Evolutionary conservation across 2,797 vertebrate species (phyloP).

Genomic region (Phoebastria nigripes): DNA sequence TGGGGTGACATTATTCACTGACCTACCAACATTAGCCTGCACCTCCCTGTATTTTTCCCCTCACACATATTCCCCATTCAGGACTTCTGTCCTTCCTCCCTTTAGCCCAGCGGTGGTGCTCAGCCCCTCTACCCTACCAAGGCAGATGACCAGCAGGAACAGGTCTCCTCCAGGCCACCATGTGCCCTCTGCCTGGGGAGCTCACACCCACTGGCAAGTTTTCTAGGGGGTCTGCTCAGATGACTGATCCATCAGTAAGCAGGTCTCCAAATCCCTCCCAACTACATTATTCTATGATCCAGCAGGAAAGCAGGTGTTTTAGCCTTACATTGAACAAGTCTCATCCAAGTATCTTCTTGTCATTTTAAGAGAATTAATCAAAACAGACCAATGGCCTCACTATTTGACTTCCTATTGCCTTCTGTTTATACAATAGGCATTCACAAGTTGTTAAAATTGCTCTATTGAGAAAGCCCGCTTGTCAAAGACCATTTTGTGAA

Average conservation of each 20-base stretch:
- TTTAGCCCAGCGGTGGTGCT: not conserved
- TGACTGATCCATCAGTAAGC: not conserved
- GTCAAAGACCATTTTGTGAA: not conserved
- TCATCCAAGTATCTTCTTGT: not conserved
- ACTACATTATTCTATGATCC: not conserved
- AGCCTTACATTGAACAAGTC: not conserved
- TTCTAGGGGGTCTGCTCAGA: not conserved
- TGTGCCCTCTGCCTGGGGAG: fast-evolving
- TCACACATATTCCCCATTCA: fast-evolving
- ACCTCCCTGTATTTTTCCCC: not conserved
- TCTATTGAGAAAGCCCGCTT: not conserved
- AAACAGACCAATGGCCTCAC: not conserved
- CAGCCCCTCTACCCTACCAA: not conserved
- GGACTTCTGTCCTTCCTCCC: not conserved
- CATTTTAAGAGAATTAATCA: not conserved
- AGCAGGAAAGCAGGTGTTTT: not conserved
- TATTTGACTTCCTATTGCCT: not conserved
- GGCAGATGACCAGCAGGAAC: not conserved
- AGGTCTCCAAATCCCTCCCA: not conserved
- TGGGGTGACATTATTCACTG: not conserved
- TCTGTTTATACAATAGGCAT: not conserved
- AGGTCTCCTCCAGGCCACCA: not conserved
- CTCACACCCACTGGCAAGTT: not conserved
- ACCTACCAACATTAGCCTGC: not conserved
- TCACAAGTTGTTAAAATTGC: not conserved